phyloP scores from a whole-genome alignment of 2,113 vertebrate species.

The Athene cunicularia region DNA sequence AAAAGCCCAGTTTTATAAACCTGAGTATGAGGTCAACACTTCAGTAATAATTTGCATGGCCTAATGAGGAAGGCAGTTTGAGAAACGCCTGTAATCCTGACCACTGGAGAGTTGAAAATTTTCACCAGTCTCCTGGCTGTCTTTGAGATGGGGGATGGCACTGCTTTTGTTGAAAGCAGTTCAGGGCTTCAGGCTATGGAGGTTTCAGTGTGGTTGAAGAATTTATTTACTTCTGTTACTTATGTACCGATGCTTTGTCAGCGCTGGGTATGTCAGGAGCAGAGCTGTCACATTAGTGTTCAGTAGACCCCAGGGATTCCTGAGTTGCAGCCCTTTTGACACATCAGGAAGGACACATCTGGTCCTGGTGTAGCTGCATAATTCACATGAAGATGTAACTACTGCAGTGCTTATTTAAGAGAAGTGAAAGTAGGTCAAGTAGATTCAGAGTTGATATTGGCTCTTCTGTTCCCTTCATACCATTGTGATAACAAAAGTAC shows the following conservation, averaged over 20 bases:
- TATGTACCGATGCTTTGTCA: rapidly evolving
- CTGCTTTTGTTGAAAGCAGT: background rate
- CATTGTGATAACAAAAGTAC: background rate
- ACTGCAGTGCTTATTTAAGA: background rate
- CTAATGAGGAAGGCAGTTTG: background rate
- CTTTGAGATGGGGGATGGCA: background rate
- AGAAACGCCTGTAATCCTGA: background rate
- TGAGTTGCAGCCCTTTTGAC: background rate
- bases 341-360: background rate
- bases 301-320: rapidly evolving
- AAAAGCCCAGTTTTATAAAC: background rate
- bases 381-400: background rate
- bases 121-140: background rate
- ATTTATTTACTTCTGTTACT: background rate
- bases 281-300: background rate
- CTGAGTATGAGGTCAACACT: background rate
- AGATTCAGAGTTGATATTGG: background rate
- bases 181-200: background rate
- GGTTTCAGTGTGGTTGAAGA: background rate
- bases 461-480: background rate
- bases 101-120: background rate
- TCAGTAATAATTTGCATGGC: background rate
- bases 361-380: background rate
- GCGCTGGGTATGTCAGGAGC: background rate
- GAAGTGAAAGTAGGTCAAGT: background rate